phyloP scores from a whole-genome alignment of 2,888 invertebrate genomes.

The Agrotis exclamationis region DNA sequence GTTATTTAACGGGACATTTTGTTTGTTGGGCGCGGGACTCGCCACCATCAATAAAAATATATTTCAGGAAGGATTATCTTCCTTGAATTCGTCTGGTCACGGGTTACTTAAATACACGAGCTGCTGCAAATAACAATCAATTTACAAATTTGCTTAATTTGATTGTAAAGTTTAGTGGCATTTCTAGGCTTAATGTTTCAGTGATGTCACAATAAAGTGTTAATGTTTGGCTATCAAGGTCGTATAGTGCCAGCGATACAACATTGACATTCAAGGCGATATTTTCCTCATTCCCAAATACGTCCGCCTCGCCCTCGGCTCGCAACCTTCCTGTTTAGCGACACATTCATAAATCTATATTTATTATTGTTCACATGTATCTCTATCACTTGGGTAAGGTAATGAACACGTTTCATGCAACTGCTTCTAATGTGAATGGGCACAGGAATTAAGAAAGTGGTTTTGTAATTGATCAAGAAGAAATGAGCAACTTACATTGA shows the following conservation, averaged over 20 bases:
- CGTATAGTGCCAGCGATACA: neutral
- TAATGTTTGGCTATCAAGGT: neutral
- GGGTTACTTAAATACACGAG: neutral
- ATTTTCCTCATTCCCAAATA: slow-evolving; percentile 38
- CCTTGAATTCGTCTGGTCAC: slow-evolving; percentile 1
- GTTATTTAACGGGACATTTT: slow-evolving; percentile 69
- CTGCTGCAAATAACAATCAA: neutral
- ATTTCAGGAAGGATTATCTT: slow-evolving; percentile 50
- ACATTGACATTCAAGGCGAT: slow-evolving; percentile 46
- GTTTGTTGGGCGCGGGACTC: slow-evolving; percentile 53
- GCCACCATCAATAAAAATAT: slow-evolving; percentile 47
- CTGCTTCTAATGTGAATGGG: neutral
- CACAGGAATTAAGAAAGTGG: neutral
- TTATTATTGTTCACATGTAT: slow-evolving; percentile 5
- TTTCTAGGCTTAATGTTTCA: neutral
- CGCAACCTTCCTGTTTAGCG: neutral
- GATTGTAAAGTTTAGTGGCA: too few relatives aligned
- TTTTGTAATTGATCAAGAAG: too few relatives aligned
- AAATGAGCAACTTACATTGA: too few relatives aligned
- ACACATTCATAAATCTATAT: slow-evolving; percentile 14
- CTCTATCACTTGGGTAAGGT: neutral
- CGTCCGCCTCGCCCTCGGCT: neutral
- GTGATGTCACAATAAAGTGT: neutral
- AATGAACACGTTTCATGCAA: neutral
- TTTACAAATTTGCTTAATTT: too few relatives aligned